A percentile compares a stretch with the other conserved stretches of the same genome.
Conservation (phyloP, 2,888 invertebrate species). For the Epinotia ramella region DNA sequence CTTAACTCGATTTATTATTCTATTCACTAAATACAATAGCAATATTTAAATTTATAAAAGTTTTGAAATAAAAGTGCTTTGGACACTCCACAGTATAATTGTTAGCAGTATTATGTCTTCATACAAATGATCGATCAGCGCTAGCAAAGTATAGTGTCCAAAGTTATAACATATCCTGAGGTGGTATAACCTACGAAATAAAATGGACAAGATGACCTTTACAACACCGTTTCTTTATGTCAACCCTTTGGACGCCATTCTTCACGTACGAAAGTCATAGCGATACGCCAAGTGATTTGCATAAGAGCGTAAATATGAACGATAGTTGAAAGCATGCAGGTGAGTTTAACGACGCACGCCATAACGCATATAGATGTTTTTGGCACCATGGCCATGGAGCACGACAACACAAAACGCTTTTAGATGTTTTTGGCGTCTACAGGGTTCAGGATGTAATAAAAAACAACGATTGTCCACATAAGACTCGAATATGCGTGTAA, state of each 20-base stretch:
- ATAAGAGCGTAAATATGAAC: too few relatives aligned
- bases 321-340: too few relatives aligned
- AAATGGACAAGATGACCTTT: not conserved
- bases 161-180: not conserved
- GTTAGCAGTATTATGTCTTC: conserved; percentile 9
- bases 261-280: too few relatives aligned
- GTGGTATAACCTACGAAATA: not conserved
- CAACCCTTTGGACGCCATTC: too few relatives aligned
- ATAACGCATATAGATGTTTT: too few relatives aligned
- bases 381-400: too few relatives aligned
- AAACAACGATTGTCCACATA: not conserved
- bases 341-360: too few relatives aligned
- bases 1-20: conserved; percentile 32
- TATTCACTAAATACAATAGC: conserved; percentile 42
- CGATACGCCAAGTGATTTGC: too few relatives aligned
- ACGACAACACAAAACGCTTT: too few relatives aligned
- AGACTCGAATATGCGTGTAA: not conserved
- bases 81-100: not conserved
- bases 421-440: too few relatives aligned
- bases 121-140: not conserved
- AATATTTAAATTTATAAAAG: conserved; percentile 41
- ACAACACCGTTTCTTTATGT: not conserved
- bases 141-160: not conserved
- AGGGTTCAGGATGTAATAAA: not conserved
- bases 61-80: not conserved